These are phyloP conservation scores for Tuberolachnus salignus DNA, from an alignment of 2,888 invertebrate species.

Conservation along the genomic window DNA sequence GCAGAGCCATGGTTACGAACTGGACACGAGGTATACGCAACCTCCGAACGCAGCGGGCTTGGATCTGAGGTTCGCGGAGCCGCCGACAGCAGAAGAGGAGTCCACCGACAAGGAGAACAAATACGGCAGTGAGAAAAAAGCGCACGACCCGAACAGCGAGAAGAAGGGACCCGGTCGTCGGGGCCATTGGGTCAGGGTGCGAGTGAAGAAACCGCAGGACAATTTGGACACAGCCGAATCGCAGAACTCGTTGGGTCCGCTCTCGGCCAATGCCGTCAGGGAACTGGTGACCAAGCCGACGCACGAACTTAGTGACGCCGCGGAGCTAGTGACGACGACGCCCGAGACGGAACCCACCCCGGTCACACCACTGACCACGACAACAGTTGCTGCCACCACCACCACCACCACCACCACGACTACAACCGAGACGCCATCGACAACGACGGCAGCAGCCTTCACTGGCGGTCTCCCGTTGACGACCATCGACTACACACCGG, in stretches of 20 bases:
- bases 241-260: slow-evolving; percentile 69
- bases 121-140: slow-evolving; percentile 58
- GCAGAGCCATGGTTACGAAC: slow-evolving; percentile 60
- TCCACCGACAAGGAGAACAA: slow-evolving; percentile 56
- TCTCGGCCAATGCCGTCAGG: slow-evolving; percentile 59
- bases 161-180: slow-evolving; percentile 65
- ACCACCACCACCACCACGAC: not conserved
- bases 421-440: not conserved
- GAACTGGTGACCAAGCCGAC: slow-evolving; percentile 46
- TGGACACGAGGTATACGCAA: slow-evolving; percentile 47
- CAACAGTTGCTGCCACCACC: not conserved
- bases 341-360: slow-evolving; percentile 42
- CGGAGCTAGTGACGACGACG: not conserved
- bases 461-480: not conserved
- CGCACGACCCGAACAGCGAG: slow-evolving; percentile 58
- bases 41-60: slow-evolving; percentile 53
- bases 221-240: slow-evolving; percentile 81
- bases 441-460: not conserved
- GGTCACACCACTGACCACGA: slow-evolving; percentile 20
- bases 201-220: slow-evolving; percentile 69
- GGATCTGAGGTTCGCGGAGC: slow-evolving; percentile 54
- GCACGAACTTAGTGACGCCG: not conserved
- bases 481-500: not conserved
- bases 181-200: slow-evolving; percentile 75
- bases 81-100: slow-evolving; percentile 50